Evolutionary conservation across 2,113 vertebrate species (phyloP).

Genomic region (Elanus axillaris): DNA sequence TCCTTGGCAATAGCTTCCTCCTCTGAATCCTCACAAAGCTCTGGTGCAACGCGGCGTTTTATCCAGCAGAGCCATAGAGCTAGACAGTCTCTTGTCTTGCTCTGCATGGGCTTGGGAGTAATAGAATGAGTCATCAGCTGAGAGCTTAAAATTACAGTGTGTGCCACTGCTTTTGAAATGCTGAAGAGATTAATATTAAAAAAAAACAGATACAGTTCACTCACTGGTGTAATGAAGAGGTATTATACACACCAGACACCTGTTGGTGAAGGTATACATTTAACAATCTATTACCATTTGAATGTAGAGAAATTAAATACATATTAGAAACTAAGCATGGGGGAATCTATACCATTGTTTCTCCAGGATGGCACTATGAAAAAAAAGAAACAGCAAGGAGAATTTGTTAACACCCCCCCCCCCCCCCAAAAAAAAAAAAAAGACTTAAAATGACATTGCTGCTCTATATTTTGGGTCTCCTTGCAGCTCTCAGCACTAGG

Average conservation of each 20-base stretch:
- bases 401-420: neutral
- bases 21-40: neutral
- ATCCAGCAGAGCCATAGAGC: neutral
- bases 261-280: conserved; percentile 4
- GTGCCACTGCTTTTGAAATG: conserved; percentile 5
- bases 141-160: neutral
- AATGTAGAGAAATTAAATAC: conserved; percentile 20
- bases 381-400: neutral
- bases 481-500: neutral
- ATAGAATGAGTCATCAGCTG: conserved; percentile 3
- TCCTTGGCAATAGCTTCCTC: neutral
- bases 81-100: neutral
- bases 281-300: conserved; percentile 20
- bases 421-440: neutral
- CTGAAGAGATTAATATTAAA: conserved; percentile 28
- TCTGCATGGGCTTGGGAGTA: conserved; percentile 15
- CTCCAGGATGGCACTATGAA: neutral
- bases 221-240: conserved; percentile 28
- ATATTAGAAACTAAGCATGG: neutral
- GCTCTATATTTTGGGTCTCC: neutral
- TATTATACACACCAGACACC: conserved; percentile 22
- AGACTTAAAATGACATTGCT: neutral
- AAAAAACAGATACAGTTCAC: neutral
- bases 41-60: neutral
- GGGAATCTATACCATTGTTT: neutral